Evolutionary conservation across 2,888 invertebrate genomes (phyloP), one percentile per base, ranked within the genome.

Genomic region (Aphrophora alni): DNA sequence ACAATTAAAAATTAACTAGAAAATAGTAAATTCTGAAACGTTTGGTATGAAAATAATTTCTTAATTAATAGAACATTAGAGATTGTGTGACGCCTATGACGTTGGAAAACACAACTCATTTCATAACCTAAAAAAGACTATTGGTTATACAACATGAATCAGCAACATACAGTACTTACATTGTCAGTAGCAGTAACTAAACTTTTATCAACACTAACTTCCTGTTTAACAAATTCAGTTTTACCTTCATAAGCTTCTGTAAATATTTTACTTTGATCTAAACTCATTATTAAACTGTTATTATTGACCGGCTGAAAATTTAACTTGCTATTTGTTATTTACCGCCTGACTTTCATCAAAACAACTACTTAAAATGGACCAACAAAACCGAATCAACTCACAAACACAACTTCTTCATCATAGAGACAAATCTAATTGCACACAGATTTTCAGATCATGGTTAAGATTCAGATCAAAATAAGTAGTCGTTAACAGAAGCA

Each of bases 171-270:
- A 71, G n/a, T 33, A 74, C 21, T 17, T 27, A 14, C 12, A 74
- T 38, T 74, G 12, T 26, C 38, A 24, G 33, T 21, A 74, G 44
- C 38, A 33, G 44, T 74, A 10, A 74, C 38, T 5, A 38, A 38
- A 38, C 25, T 44, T 44, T 74, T 74, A 27, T 74, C 74, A 26
- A 21, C 44, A 10, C 21, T 44, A 38, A 74, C 26, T 24, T 44
- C 44, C 4, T 24, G 44, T 25, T 74, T 74, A 21, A 74, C 44
- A 25, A 21, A 38, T 38, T 74, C 74, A n/a, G n/a, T 17, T 38
- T 74, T 74, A 12, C 74, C 74, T 25, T 74, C 74, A 44, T 74
- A 74, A 21, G 74, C 74, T 74, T 74, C 74, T 25, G 38, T 44
- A 74, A 74, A 74, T 21, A 74, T 74, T 74, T 44, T 44, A 44